Evolutionary conservation across 2,888 invertebrate genomes (phyloP), one percentile per base, ranked within the genome.

Genomic region (Galeruca laticollis): DNA sequence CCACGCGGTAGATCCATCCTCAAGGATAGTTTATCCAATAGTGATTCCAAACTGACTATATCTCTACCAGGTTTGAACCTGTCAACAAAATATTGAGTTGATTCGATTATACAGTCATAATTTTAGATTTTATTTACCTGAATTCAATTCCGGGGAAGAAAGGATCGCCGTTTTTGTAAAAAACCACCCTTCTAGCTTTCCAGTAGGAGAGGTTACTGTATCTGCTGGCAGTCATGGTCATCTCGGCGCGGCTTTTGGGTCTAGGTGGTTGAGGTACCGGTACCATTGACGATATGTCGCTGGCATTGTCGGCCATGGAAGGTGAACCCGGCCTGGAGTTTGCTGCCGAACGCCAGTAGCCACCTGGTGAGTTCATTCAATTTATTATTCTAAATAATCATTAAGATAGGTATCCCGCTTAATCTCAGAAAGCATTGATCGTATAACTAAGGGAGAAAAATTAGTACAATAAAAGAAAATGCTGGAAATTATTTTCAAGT

Each of bases 101-200:
- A 26, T n/a, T n/a, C n/a, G n/a, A n/a, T n/a, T n/a, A n/a, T n/a
- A n/a, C n/a, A n/a, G n/a, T n/a, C n/a, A n/a, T n/a, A n/a, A n/a
- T n/a, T n/a, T n/a, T n/a, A n/a, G n/a, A n/a, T n/a, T n/a, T n/a
- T n/a, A n/a, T n/a, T 35, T 60, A 75, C 75, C 75, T 82, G 94
- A 92, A 79, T 84, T 95, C 96, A 43, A 96, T 91, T 0, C 97
- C 96, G 15, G 94, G 95, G 82, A 94, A 96, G 83, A 95, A 95
- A 0, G 95, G 94, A 83, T 97, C 97, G 2, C 97, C 97, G 88
- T 97, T 98, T 83, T 95, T 92, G 87, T 94, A 97, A 86, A 98
- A 97, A 1, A 94, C 92, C 69, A 97, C 94, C 62, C 95, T 88
- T 70, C 95, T 88, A 0, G 95, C 94, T 80, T 93, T 91, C 95